phyloP scores from a whole-genome alignment of 2,797 vertebrate genomes.

The Adelosebastes latens region DNA sequence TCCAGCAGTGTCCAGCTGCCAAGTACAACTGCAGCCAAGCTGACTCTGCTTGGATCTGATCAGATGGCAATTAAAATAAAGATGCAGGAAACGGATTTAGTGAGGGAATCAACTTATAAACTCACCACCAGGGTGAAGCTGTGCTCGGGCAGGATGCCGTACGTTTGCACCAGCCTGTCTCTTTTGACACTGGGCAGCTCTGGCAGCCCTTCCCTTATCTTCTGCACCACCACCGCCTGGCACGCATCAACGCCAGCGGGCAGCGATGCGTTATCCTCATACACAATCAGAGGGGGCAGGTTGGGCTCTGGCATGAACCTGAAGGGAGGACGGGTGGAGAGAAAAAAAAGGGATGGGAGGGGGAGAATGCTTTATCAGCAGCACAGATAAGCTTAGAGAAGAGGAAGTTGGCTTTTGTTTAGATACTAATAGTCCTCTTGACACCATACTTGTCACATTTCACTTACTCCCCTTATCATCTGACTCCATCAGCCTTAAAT shows the following conservation, averaged over 20 bases:
- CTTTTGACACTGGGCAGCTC: conserved; percentile 91
- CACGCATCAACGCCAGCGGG: conserved; percentile 79
- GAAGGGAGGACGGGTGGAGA: not conserved
- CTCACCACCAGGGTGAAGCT: conserved; percentile 92
- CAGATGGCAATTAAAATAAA: conserved; percentile 30
- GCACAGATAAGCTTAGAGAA: conserved; percentile 20
- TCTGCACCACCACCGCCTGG: conserved; percentile 89
- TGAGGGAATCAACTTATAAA: not conserved
- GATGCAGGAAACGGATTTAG: not conserved
- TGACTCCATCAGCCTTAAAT: conserved; percentile 37
- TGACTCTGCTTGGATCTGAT: conserved; percentile 4
- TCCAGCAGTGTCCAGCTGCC: conserved; percentile 17
- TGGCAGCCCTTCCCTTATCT: conserved; percentile 86
- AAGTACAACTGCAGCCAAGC: not conserved
- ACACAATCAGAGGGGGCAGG: conserved; percentile 93
- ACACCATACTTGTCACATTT: conserved; percentile 36
- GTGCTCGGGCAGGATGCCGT: conserved; percentile 92
- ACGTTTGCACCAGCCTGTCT: conserved; percentile 86
- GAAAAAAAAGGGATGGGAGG: not conserved
- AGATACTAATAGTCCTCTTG: conserved; percentile 28
- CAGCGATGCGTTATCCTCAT: conserved; percentile 83
- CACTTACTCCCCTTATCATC: conserved; percentile 32
- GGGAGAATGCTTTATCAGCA: conserved; percentile 35
- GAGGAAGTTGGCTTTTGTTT: conserved; percentile 24
- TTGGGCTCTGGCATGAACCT: conserved; percentile 99